Percentiles rank a stretch among this genome's conserved stretches.
phyloP scores from a whole-genome alignment of 1,140 invertebrate genomes.

The Drosophila punjabiensis region DNA sequence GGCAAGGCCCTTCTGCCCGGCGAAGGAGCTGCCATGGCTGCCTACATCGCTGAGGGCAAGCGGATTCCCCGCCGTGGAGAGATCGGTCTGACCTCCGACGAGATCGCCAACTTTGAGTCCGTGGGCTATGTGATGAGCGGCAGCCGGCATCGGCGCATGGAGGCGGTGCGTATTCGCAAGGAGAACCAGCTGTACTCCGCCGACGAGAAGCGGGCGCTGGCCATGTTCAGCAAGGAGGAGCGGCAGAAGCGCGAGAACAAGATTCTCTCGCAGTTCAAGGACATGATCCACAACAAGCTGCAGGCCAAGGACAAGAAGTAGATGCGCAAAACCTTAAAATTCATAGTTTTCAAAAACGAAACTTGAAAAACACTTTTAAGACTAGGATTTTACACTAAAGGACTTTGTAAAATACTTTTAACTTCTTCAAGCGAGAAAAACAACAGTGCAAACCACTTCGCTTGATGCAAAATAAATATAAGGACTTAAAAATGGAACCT shows the following conservation, averaged over 20 bases:
- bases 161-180: slow-evolving; percentile 99
- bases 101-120: slow-evolving; percentile 97
- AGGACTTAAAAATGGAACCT: not conserved
- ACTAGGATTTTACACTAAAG: too few species aligned
- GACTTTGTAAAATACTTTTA: not conserved
- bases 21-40: slow-evolving; percentile 99
- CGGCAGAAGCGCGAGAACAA: slow-evolving; percentile 97
- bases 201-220: slow-evolving; percentile 98
- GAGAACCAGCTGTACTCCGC: slow-evolving; percentile 99
- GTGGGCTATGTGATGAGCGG: slow-evolving; percentile 99
- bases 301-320: slow-evolving; percentile 84
- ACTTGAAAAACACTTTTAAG: not conserved
- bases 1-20: slow-evolving; percentile 96
- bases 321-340: not conserved
- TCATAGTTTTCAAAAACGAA: not conserved
- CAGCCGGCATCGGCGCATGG: slow-evolving; percentile 99
- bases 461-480: not conserved
- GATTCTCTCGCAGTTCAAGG: slow-evolving; percentile 97
- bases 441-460: not conserved
- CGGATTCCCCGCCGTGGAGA: slow-evolving; percentile 99
- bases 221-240: slow-evolving; percentile 99
- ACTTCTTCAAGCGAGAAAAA: too few species aligned
- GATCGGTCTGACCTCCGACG: slow-evolving; percentile 98
- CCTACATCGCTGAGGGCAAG: slow-evolving; percentile 99
- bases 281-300: slow-evolving; percentile 93